Base-by-base conservation (phyloP, 2,888 invertebrate species). In the Athalia circularis region DNA sequence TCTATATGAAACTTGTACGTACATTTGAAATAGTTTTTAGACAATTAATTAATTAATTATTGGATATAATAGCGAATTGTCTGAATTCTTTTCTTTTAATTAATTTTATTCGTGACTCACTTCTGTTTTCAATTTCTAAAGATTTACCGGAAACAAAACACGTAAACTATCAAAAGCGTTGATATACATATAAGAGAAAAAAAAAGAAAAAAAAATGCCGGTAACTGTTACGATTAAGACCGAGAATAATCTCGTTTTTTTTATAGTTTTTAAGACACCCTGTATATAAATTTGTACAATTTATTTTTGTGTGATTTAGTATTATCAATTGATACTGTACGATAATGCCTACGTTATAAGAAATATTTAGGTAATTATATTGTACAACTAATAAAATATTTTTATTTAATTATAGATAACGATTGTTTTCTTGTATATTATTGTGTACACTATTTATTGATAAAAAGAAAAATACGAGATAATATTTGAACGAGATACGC, bases 241-340 rank as follows among this genome's bases (percentile, higher is more conserved):
- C 7, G 13, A 57, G 48, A 62, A 65, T 65, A 43, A 75, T 48
- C 47, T 57, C 11, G 62, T 29, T 75, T 15, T 64, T 62, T 57
- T 47, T 65, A 11, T 64, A 75, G 50, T 64, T 75, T 47, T 75
- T 75, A 75, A 50, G 62, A 75, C 62, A 64, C 48, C 50, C 9
- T 48, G 75, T 75, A 48, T 15, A 67, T 29, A 52, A 75, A 62
- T 62, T 75, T 75, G 75, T 75, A 75, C 62, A 75, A 75, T 75
- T 75, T 75, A 75, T 75, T 75, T 75, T 75, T 64, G 75, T 75
- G 75, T 75, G 64, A 75, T 74, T 74, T 74, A 61, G 62, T 75
- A 47, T 62, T 75, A 45, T 6, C 15, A 48, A 52, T 50, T 43
- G 9, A 61, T 64, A 75, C 45, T 50, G 62, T 15, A 64, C 57